phyloP scores from a whole-genome alignment of 35 echinoderm and acorn worm species.

The Lytechinus variegatus region DNA sequence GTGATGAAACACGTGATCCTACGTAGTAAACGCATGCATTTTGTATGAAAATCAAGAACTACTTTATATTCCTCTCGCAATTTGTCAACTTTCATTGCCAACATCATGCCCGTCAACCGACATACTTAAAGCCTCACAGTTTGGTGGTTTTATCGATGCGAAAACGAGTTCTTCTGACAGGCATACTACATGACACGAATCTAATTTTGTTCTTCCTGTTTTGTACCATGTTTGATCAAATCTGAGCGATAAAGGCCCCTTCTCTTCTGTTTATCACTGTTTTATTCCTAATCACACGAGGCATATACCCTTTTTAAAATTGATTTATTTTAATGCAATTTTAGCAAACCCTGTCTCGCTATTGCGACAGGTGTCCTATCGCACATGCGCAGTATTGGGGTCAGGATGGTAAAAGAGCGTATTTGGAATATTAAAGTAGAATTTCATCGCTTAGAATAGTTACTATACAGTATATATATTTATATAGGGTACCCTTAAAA shows the following conservation, averaged over 20 bases:
- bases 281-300: not conserved
- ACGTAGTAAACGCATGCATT: too few species aligned
- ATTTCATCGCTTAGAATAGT: too few species aligned
- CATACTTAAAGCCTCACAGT: not conserved
- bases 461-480: too few species aligned
- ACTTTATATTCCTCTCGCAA: not conserved
- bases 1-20: too few species aligned
- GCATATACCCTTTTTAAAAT: not conserved
- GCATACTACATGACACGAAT: not conserved
- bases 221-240: not conserved
- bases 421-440: too few species aligned
- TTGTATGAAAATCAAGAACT: too few species aligned
- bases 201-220: not conserved
- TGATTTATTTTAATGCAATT: not conserved
- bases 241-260: not conserved
- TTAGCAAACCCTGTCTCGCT: not conserved
- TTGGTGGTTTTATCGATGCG: not conserved
- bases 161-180: not conserved
- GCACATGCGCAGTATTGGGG: not conserved
- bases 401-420: too few species aligned
- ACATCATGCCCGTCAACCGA: not conserved
- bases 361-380: not conserved
- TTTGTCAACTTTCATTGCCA: not conserved
- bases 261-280: not conserved
- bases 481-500: too few species aligned